Conservation (phyloP, 2,797 vertebrate genomes). For the Picus viridis region DNA sequence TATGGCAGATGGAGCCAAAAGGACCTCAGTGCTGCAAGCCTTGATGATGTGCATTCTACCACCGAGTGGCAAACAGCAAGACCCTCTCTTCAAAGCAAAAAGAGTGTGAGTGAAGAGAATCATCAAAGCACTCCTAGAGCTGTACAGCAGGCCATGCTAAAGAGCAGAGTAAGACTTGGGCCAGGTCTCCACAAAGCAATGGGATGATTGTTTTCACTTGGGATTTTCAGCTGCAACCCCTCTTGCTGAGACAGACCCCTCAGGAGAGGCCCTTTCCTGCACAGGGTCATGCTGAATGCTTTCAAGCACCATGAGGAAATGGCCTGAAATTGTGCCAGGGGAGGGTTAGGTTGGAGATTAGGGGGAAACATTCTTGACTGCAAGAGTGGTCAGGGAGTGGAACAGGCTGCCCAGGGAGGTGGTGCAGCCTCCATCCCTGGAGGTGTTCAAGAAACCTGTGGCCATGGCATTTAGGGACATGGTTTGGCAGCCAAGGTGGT, state of each 20-base stretch:
- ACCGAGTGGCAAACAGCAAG: slow-evolving; percentile 4
- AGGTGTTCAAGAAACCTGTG: too few relatives aligned
- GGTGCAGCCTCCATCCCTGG: too few relatives aligned
- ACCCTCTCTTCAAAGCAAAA: background rate
- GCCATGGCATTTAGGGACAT: too few relatives aligned
- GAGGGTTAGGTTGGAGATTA: too few relatives aligned
- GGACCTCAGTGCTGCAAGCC: background rate
- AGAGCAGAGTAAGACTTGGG: background rate
- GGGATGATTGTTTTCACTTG: background rate
- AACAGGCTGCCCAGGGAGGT: too few relatives aligned
- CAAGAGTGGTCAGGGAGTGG: too few relatives aligned
- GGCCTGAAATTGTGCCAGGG: too few relatives aligned
- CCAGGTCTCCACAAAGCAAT: slow-evolving; percentile 1
- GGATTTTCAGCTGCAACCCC: background rate
- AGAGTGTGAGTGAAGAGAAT: background rate
- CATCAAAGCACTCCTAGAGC: slow-evolving; percentile 24
- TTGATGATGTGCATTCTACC: background rate
- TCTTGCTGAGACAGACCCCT: background rate
- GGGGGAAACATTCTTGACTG: too few relatives aligned
- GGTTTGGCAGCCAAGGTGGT: too few relatives aligned
- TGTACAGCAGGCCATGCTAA: background rate
- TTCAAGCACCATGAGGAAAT: background rate
- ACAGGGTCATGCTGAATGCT: background rate
- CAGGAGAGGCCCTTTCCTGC: background rate
- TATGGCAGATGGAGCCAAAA: background rate